Evolutionary conservation across 2,888 invertebrate genomes (phyloP).

Genomic region (Artemia sinica): DNA sequence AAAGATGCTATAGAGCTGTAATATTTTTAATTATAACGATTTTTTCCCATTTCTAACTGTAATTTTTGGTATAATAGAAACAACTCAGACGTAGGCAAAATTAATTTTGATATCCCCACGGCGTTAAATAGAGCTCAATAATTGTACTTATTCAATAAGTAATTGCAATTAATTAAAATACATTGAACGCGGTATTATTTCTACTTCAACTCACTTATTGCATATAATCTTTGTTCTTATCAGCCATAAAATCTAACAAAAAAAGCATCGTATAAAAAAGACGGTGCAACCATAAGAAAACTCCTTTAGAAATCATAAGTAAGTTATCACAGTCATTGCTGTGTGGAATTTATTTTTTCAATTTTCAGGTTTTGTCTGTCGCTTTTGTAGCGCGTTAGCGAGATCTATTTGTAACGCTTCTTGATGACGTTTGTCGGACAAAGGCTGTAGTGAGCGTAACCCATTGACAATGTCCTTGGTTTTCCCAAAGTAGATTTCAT

Average conservation of each 20-base stretch:
- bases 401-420: conserved; percentile 69
- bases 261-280: conserved; percentile 13
- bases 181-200: too few relatives aligned
- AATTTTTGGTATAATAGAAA: too few relatives aligned
- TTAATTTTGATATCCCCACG: too few relatives aligned
- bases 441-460: conserved; percentile 58
- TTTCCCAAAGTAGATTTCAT: conserved; percentile 98
- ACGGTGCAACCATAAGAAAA: conserved; percentile 5
- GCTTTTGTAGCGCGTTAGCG: conserved; percentile 59
- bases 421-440: conserved; percentile 66
- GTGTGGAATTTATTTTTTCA: conserved; percentile 16
- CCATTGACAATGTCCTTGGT: conserved; percentile 96
- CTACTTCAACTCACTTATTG: too few relatives aligned
- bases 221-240: too few relatives aligned
- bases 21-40: too few relatives aligned
- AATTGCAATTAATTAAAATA: too few relatives aligned
- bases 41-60: too few relatives aligned
- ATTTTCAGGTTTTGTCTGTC: conserved; percentile 45
- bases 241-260: not conserved
- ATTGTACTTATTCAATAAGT: too few relatives aligned
- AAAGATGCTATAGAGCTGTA: too few relatives aligned
- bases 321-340: not conserved
- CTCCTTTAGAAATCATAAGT: not conserved
- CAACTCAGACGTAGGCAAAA: too few relatives aligned
- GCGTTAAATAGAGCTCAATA: too few relatives aligned